These are phyloP conservation scores for Proterorhinus semilunaris DNA, from an alignment of 2,113 vertebrate genomes.

Conservation along the genomic window DNA sequence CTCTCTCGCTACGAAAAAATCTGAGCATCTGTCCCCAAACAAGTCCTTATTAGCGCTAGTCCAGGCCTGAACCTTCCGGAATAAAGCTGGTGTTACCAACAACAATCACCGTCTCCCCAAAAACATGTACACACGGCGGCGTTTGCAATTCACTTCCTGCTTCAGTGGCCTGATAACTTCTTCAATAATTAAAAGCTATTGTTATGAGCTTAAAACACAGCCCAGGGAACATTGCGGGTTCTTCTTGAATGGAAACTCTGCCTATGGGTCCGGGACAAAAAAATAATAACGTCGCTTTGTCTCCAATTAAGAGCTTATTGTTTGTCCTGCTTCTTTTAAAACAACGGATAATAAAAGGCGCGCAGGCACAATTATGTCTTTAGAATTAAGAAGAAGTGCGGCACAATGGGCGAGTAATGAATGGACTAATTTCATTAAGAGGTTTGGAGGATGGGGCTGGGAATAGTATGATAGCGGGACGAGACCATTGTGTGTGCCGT, in stretches of 20 bases:
- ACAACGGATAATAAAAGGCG: not conserved
- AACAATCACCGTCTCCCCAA: no score
- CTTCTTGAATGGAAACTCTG: not conserved
- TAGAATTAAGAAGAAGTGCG: not conserved
- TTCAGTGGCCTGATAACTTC: not conserved
- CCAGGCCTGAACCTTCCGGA: no score
- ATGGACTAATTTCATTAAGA: not conserved
- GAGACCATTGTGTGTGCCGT: not conserved
- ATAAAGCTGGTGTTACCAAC: no score
- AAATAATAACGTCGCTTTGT: not conserved
- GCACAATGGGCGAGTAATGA: not conserved
- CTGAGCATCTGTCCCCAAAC: no score
- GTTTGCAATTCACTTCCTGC: not conserved
- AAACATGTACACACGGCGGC: not conserved
- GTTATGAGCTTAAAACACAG: not conserved
- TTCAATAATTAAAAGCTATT: slow-evolving; percentile 8
- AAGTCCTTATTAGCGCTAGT: no score
- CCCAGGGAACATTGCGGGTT: not conserved
- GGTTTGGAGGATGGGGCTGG: not conserved
- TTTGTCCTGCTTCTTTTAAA: not conserved
- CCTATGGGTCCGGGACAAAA: not conserved
- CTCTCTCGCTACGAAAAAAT: no score
- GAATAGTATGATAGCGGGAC: not conserved
- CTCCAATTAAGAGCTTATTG: slow-evolving; percentile 4
- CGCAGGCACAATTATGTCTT: not conserved